Evolutionary conservation across 2,113 vertebrate genomes (phyloP).

Genomic region (Ophthalmolycus amberensis): DNA sequence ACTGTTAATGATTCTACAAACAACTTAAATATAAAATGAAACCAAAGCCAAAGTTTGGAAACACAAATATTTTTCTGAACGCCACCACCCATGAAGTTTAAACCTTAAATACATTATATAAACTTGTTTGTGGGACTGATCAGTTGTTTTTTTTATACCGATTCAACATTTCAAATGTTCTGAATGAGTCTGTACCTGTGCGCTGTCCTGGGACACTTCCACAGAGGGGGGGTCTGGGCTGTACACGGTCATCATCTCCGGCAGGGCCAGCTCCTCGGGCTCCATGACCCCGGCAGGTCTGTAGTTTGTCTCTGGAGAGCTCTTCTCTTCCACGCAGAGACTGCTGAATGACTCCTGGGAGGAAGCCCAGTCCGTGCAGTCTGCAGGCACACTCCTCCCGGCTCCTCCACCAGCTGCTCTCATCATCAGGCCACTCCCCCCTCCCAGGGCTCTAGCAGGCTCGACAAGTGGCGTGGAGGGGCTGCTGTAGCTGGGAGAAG

Average conservation of each 20-base stretch:
- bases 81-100: no score
- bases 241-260: constrained; percentile 62
- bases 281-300: constrained; percentile 43
- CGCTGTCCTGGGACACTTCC: constrained; percentile 51
- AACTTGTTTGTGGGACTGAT: neutral
- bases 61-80: neutral
- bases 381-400: constrained; percentile 39
- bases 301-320: neutral
- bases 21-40: neutral
- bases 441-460: neutral
- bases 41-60: neutral
- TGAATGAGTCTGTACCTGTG: constrained; percentile 66
- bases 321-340: constrained; percentile 40
- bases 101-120: neutral
- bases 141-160: neutral
- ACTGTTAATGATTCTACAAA: neutral
- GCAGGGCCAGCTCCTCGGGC: constrained; percentile 60
- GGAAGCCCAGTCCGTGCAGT: constrained; percentile 54
- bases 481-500: constrained; percentile 41
- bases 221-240: constrained; percentile 18
- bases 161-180: neutral
- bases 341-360: constrained; percentile 60
- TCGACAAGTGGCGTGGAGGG: constrained; percentile 31
- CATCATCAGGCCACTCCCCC: constrained; percentile 46
- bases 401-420: neutral